These are phyloP conservation scores for Gymnobelideus leadbeateri DNA, from an alignment of 2,113 vertebrate species.

Conservation along the genomic window DNA sequence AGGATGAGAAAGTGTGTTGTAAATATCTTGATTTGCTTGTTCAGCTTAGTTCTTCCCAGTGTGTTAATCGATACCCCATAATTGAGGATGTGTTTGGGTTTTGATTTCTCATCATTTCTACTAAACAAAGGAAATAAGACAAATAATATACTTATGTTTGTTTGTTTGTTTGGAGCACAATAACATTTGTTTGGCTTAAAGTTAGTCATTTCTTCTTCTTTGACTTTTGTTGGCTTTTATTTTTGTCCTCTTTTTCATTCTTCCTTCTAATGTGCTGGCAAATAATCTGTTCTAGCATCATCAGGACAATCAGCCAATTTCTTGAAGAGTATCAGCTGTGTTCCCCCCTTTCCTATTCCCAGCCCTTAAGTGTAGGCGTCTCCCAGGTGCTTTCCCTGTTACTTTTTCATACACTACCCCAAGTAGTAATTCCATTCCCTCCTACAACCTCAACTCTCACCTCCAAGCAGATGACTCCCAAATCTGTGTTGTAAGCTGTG, in stretches of 20 bases:
- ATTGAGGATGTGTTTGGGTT: background rate
- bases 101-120: background rate
- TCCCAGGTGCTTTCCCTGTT: background rate
- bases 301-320: background rate
- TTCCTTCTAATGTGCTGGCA: background rate
- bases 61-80: background rate
- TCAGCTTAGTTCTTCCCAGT: constrained; percentile 4
- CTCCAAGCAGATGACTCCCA: background rate
- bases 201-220: background rate
- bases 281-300: background rate
- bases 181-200: background rate
- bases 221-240: background rate
- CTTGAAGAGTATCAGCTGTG: background rate
- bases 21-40: background rate
- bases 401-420: background rate
- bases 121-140: background rate
- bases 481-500: background rate
- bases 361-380: background rate
- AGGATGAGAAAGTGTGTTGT: background rate
- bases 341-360: background rate
- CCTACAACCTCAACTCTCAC: background rate
- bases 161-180: background rate
- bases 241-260: background rate
- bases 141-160: background rate
- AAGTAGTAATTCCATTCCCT: background rate